Base-by-base conservation (phyloP, 2,888 invertebrate genomes). In the Chloroclysta siterata region DNA sequence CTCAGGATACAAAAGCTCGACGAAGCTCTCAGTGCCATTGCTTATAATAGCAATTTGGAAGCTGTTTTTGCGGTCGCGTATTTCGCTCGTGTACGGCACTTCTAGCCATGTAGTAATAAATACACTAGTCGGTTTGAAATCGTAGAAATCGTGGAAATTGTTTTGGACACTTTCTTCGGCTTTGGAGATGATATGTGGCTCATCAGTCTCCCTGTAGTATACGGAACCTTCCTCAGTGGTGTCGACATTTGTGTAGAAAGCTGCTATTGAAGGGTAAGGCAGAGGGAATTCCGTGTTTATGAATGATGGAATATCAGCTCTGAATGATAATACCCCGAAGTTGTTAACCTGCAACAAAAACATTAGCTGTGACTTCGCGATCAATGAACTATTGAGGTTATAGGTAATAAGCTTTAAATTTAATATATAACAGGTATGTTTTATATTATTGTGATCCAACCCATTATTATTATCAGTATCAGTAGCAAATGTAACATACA, bases 81-180 rank as follows among this genome's bases (percentile, higher is more conserved):
- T 94, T 63, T 94, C 89, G 51, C 94, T 94, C 78, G 94, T 96
- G 80, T 96, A 96, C 0, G 98, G 97, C 0, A 99, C 98, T 59
- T 96, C 95, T 41, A 95, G 91, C 99, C 99, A 99, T 0, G 99
- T 99, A 14, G 95, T 97, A 53, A 99, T 94, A 78, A 99, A 96
- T 5, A 98, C 93, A 73, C 96, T 95, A 0, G 90, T 94, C 0
- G 98, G 97, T 74, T 94, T 92, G 83, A 98, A 99, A 65, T 95
- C 94, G 2, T 88, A 85, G 50, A 95, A 95, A 28, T 95, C 94
- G 39, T 95, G 94, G 84, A 97, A 98, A 66, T 96, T 95, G 63
- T 95, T 94, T 62, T 95, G 95, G 2, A 99, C 94, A 68, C 95
- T 94, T 63, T 94, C 94, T 29, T 95, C 95, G 0, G 97, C 97